Evolutionary conservation across 2,888 invertebrate genomes (phyloP).

Genomic region (Netelia fuscicornis): DNA sequence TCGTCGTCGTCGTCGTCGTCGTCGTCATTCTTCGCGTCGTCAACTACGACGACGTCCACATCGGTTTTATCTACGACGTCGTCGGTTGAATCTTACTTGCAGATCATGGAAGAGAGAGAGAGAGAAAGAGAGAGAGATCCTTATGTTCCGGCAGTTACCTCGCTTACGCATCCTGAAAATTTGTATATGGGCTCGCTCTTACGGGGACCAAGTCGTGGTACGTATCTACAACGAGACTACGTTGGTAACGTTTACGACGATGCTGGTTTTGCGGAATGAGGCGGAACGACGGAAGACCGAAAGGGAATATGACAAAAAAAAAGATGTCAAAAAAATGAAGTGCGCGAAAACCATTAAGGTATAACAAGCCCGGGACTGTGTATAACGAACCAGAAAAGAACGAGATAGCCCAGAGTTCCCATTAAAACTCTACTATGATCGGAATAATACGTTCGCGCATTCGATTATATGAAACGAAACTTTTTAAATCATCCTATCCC

Average conservation of each 20-base stretch:
- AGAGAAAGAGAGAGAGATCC: neutral
- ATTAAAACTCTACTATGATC: conserved; percentile 68
- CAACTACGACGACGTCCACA: conserved; percentile 45
- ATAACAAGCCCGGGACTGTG: conserved; percentile 62
- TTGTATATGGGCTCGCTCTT: conserved; percentile 57
- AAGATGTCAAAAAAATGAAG: conserved; percentile 28
- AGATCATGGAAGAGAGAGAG: conserved; percentile 59
- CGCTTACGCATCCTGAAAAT: conserved; percentile 70
- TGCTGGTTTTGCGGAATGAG: conserved; percentile 42
- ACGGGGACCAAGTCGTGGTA: conserved; percentile 24
- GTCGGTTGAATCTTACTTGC: conserved; percentile 69
- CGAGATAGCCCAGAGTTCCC: conserved; percentile 35
- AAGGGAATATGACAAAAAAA: neutral
- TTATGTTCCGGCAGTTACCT: conserved; percentile 70
- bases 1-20: conserved; percentile 49
- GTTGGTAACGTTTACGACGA: conserved; percentile 5
- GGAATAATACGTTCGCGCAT: conserved; percentile 67
- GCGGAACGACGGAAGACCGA: neutral
- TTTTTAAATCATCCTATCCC: conserved; percentile 62
- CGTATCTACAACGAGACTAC: neutral
- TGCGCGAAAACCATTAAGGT: conserved; percentile 61
- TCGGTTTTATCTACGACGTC: conserved; percentile 59
- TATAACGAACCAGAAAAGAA: conserved; percentile 59
- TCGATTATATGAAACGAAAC: conserved; percentile 65
- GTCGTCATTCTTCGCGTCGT: conserved; percentile 27